These are phyloP conservation scores for Danaus chrysippus DNA, from an alignment of 2,888 invertebrate species.

Conservation along the genomic window DNA sequence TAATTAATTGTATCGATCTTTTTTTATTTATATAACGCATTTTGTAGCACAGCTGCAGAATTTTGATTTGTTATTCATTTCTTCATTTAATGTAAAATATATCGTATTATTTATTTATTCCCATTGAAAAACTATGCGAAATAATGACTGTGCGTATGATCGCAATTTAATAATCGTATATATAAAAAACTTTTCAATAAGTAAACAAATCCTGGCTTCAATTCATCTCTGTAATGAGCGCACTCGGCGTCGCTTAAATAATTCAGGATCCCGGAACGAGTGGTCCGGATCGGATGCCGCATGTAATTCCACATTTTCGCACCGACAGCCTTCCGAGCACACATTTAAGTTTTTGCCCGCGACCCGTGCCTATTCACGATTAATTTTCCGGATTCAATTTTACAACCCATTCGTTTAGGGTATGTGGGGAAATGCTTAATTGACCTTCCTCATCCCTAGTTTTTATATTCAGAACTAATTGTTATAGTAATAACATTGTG, in stretches of 20 bases:
- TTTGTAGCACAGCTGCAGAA: too few relatives aligned
- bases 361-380: constrained; percentile 55
- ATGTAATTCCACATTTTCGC: constrained; percentile 67
- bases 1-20: too few relatives aligned
- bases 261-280: constrained; percentile 59
- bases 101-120: too few relatives aligned
- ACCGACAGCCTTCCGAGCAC: constrained; percentile 55
- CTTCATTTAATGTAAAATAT: too few relatives aligned
- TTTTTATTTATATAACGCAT: too few relatives aligned
- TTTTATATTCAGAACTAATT: background rate
- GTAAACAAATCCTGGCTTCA: constrained; percentile 29
- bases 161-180: constrained; percentile 11
- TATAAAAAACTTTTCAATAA: constrained; percentile 22
- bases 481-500: background rate
- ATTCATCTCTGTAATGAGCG: constrained; percentile 43
- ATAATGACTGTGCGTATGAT: background rate
- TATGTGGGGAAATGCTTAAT: constrained; percentile 61
- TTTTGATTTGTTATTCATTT: too few relatives aligned
- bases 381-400: constrained; percentile 69
- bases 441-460: constrained; percentile 52
- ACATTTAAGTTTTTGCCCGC: constrained; percentile 68
- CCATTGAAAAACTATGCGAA: too few relatives aligned
- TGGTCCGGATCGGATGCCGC: constrained; percentile 56
- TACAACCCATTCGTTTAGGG: constrained; percentile 60
- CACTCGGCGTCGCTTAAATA: constrained; percentile 61